phyloP scores from a whole-genome alignment of 2,888 invertebrate genomes.

The Drosophila testacea region DNA sequence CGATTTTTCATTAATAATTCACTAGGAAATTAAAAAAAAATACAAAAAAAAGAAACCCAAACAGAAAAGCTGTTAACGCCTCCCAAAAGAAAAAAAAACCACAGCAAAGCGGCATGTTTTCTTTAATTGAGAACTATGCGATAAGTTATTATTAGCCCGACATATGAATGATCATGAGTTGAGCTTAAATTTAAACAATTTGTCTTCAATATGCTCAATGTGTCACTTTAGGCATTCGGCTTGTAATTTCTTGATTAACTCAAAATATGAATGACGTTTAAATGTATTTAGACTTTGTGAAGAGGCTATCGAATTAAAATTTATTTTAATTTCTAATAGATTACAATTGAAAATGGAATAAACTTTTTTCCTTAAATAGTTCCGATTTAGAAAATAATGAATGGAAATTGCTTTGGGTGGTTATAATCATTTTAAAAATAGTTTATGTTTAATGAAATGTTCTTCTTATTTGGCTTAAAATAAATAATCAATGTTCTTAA shows the following conservation, averaged over 20 bases:
- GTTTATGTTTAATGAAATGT: too few relatives aligned
- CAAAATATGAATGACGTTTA: background rate
- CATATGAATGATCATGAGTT: constrained; percentile 39
- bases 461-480: too few relatives aligned
- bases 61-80: constrained; percentile 61
- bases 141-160: constrained; percentile 41
- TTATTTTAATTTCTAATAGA: background rate
- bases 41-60: constrained; percentile 26
- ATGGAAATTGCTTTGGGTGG: too few relatives aligned
- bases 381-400: too few relatives aligned
- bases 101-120: constrained; percentile 33
- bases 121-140: constrained; percentile 52
- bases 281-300: background rate
- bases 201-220: constrained; percentile 39
- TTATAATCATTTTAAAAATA: too few relatives aligned
- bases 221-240: constrained; percentile 29
- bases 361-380: too few relatives aligned
- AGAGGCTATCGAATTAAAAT: background rate
- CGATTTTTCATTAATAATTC: constrained; percentile 74
- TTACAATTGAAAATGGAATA: background rate
- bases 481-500: too few relatives aligned
- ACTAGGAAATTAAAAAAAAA: constrained; percentile 58
- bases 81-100: constrained; percentile 23
- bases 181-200: constrained; percentile 34
- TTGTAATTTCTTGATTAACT: constrained; percentile 7